Percentiles rank a stretch among this genome's conserved stretches.
These are phyloP conservation scores for Tor tambroides DNA, from an alignment of 2,113 vertebrate genomes.

Conservation along the genomic window DNA sequence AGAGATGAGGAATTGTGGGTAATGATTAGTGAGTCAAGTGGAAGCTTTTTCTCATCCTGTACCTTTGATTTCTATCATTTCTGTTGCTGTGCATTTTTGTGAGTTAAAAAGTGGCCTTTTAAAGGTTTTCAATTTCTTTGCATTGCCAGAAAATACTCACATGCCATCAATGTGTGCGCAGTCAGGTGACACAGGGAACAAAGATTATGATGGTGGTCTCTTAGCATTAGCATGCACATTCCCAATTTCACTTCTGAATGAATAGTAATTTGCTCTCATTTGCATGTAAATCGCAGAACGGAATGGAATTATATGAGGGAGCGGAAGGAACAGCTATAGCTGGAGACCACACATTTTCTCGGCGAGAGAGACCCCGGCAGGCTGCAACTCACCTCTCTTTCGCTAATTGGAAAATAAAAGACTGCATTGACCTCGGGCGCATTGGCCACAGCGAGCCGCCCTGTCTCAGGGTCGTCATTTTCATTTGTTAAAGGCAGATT, in stretches of 20 bases:
- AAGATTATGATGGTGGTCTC: background rate
- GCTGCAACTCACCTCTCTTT: constrained; percentile 9
- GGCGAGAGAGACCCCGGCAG: background rate
- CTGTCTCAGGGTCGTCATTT: background rate
- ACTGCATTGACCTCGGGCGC: constrained; percentile 19
- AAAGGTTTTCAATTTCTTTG: background rate
- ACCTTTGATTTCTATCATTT: background rate
- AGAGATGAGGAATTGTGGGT: background rate
- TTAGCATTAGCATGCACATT: constrained; percentile 10
- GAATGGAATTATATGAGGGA: constrained; percentile 34
- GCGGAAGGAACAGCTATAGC: constrained; percentile 19
- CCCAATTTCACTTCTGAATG: constrained; percentile 48
- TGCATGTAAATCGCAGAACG: constrained; percentile 41
- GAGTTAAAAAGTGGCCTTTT: background rate
- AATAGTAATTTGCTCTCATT: constrained; percentile 45
- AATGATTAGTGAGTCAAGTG: background rate
- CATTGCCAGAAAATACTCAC: background rate
- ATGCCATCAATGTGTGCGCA: background rate
- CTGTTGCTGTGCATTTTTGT: background rate
- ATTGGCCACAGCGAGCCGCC: background rate
- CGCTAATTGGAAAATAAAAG: constrained; percentile 32
- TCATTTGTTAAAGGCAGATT: constrained; percentile 40
- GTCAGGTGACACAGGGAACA: background rate
- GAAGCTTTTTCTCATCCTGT: background rate
- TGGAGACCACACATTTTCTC: background rate